Conservation (phyloP, 2,888 invertebrate species). For the Odontocolon sp. region DNA sequence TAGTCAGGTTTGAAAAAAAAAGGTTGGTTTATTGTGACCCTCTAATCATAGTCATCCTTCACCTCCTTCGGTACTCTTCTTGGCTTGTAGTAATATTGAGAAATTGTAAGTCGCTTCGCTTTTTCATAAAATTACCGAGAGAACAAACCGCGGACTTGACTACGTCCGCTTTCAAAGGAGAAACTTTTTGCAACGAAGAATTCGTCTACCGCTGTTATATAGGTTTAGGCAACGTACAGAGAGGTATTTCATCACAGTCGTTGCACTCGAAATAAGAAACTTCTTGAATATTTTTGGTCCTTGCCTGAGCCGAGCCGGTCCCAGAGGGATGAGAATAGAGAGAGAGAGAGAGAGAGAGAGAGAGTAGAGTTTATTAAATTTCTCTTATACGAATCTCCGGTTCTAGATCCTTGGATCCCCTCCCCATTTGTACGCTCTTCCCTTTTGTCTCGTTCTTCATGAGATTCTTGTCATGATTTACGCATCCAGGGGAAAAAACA, state of each 20-base stretch:
- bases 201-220: constrained; percentile 21
- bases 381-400: constrained; percentile 38
- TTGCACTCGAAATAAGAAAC: constrained; percentile 53
- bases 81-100: constrained; percentile 43
- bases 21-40: neutral
- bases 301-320: neutral
- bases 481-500: neutral
- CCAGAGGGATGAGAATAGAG: neutral
- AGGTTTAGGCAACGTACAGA: constrained; percentile 25
- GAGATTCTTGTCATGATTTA: neutral
- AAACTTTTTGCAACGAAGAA: constrained; percentile 50
- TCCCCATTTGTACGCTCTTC: constrained; percentile 10
- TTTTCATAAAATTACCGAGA: constrained; percentile 53
- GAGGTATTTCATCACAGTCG: constrained; percentile 55
- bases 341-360: neutral
- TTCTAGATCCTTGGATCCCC: constrained; percentile 39
- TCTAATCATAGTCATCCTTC: neutral
- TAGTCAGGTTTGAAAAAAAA: neutral
- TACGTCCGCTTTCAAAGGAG: constrained; percentile 39
- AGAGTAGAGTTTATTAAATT: constrained; percentile 55
- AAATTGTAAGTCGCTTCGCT: constrained; percentile 31
- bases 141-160: constrained; percentile 23
- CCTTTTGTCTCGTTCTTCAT: constrained; percentile 35
- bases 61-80: constrained; percentile 9
- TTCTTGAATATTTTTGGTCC: constrained; percentile 53